These are phyloP conservation scores for Campylomormyrus numenius DNA, from an alignment of 2,113 vertebrate genomes.

Conservation along the genomic window DNA sequence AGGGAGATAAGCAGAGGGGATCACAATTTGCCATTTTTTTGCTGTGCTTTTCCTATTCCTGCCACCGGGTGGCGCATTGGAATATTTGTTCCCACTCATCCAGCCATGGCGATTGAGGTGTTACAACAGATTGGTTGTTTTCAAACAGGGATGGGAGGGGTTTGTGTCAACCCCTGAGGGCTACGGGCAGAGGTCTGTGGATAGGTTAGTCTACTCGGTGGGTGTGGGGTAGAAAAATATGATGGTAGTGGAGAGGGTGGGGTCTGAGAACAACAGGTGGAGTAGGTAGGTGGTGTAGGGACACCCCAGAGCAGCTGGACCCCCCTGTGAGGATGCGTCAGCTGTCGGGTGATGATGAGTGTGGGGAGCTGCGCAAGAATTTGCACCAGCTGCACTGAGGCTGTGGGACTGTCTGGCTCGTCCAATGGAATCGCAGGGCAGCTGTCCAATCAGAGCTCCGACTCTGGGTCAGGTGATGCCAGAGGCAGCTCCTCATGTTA, in stretches of 20 bases:
- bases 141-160: not conserved
- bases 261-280: slow-evolving; percentile 1
- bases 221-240: not conserved
- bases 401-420: not conserved
- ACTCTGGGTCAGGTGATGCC: not conserved
- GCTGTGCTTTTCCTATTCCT: not conserved
- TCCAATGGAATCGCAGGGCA: not conserved
- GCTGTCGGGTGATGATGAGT: not conserved
- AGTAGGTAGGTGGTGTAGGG: not conserved
- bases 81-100: not conserved
- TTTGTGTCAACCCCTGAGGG: not conserved
- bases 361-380: not conserved
- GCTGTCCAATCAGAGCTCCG: not conserved
- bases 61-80: slow-evolving; percentile 5
- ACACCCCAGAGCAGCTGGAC: not conserved
- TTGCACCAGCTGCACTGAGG: not conserved
- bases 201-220: not conserved
- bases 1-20: not conserved
- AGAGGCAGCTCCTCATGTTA: not conserved
- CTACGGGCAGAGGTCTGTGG: no score
- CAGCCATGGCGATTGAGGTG: not conserved
- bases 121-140: not conserved
- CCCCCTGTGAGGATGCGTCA: not conserved
- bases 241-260: not conserved
- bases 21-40: not conserved